These are phyloP conservation scores for Pterois miles DNA, from an alignment of 2,797 vertebrate genomes.

Conservation along the genomic window DNA sequence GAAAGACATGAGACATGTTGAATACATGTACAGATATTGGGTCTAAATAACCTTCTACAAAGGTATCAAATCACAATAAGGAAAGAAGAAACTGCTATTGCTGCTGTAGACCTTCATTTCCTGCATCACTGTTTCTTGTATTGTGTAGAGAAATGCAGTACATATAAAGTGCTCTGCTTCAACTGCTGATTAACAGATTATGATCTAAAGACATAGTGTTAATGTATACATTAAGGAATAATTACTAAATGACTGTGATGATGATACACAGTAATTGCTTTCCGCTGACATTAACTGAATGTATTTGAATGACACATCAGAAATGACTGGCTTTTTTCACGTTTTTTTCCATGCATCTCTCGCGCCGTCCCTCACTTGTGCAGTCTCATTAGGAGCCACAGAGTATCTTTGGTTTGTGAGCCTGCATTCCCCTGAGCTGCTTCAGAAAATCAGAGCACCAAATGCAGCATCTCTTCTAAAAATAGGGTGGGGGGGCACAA, in stretches of 20 bases:
- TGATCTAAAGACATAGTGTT: not conserved
- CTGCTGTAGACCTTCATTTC: not conserved
- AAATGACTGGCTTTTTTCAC: slow-evolving; percentile 4
- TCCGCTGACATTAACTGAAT: slow-evolving; percentile 2
- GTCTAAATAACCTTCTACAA: not conserved
- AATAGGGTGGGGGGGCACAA: slow-evolving; percentile 52
- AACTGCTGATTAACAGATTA: not conserved
- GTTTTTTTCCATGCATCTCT: not conserved
- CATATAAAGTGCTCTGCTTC: not conserved
- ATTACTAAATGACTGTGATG: not conserved
- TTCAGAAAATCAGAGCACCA: slow-evolving; percentile 45
- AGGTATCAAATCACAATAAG: not conserved
- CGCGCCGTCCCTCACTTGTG: slow-evolving; percentile 29
- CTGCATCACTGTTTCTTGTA: not conserved
- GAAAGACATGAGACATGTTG: not conserved
- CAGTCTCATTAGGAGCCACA: slow-evolving; percentile 39
- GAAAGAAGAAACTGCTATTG: not conserved
- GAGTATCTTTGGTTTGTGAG: slow-evolving; percentile 21
- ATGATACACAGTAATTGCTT: not conserved
- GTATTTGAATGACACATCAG: slow-evolving; percentile 7
- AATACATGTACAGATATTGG: not conserved
- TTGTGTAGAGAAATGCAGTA: not conserved
- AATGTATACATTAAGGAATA: not conserved
- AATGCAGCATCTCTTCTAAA: slow-evolving; percentile 44
- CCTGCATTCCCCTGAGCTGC: slow-evolving; percentile 41